These are phyloP conservation scores for Lasioglossum albipes DNA, from an alignment of 1,140 invertebrate genomes.

Conservation along the genomic window DNA sequence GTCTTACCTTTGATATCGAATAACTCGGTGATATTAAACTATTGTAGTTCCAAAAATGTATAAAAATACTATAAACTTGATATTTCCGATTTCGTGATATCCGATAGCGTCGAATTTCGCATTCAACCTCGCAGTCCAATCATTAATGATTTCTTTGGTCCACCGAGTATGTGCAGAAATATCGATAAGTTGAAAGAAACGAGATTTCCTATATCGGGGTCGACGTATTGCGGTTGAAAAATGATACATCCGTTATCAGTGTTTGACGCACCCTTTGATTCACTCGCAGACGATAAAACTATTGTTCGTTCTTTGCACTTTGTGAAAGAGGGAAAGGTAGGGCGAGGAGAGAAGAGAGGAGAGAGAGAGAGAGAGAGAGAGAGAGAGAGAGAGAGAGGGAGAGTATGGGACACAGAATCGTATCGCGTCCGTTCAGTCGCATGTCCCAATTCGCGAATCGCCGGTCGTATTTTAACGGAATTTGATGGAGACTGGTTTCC, in stretches of 20 bases:
- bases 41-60: no score
- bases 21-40: no score
- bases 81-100: no score
- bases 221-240: slow-evolving; percentile 36
- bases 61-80: no score
- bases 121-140: no score
- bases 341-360: no score
- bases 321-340: not conserved
- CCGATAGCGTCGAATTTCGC: no score
- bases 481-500: slow-evolving; percentile 21
- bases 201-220: not conserved
- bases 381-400: no score
- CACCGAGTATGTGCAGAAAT: no score
- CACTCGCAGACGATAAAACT: slow-evolving; percentile 22
- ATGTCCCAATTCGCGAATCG: slow-evolving; percentile 31
- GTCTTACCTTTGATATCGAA: no score
- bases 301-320: slow-evolving; percentile 46
- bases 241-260: slow-evolving; percentile 31
- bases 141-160: no score
- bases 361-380: no score
- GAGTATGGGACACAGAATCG: slow-evolving; percentile 13
- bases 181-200: slow-evolving; percentile 11
- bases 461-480: slow-evolving; percentile 19
- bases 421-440: slow-evolving; percentile 31
- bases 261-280: slow-evolving; percentile 38